Conservation (phyloP, 2,888 invertebrate species). For the Lithophane semibrunnea region DNA sequence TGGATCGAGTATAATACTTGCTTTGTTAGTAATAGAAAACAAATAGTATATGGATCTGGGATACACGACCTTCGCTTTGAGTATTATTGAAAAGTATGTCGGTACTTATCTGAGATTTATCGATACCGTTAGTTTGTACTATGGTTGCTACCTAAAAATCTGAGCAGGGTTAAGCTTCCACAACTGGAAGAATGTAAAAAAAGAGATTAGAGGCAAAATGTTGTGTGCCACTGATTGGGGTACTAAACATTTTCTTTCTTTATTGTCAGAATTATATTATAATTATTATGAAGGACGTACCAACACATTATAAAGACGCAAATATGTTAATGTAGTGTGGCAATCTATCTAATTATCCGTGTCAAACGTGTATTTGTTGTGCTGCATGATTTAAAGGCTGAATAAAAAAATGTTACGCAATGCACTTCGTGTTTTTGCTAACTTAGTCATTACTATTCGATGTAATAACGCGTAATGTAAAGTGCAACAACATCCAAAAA, state of each 20-base stretch:
- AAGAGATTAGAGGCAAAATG: not conserved
- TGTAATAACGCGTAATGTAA: constrained; percentile 27
- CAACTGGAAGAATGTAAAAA: not conserved
- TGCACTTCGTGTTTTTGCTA: constrained; percentile 48
- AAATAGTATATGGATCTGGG: not conserved
- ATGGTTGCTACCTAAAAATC: not conserved
- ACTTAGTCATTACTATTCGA: constrained; percentile 34
- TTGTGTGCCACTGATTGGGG: constrained; percentile 16
- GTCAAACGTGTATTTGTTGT: constrained; percentile 39
- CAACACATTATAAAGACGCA: not conserved
- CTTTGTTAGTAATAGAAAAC: constrained; percentile 20
- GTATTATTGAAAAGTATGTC: not conserved
- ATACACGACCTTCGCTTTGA: constrained; percentile 1
- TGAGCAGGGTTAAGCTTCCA: not conserved
- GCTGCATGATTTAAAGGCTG: constrained; percentile 49
- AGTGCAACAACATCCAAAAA: constrained; percentile 28
- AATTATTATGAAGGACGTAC: constrained; percentile 6
- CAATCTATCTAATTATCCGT: constrained; percentile 17
- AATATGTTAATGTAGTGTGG: not conserved
- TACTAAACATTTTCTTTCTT: constrained; percentile 7
- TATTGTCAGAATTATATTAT: not conserved
- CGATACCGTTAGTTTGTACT: not conserved
- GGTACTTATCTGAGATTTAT: constrained; percentile 3
- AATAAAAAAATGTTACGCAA: constrained; percentile 37
- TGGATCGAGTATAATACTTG: constrained; percentile 9